Percentiles rank a stretch among this genome's conserved stretches.
Conservation (phyloP, 2,888 invertebrate species). For the Drosophila kuntzei region DNA sequence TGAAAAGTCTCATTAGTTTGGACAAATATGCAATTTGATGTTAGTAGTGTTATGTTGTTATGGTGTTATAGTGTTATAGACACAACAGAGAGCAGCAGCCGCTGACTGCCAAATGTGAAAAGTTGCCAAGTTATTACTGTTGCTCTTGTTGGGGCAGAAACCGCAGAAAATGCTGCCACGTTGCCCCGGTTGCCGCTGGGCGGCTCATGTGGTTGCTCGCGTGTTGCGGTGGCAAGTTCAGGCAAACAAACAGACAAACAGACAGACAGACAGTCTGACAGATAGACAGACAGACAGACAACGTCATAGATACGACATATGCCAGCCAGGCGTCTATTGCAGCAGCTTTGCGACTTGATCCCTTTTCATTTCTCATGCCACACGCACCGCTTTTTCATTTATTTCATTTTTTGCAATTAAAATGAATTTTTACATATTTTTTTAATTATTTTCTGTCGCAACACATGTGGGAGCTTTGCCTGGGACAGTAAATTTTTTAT, state of each 20-base stretch:
- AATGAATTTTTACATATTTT: slow-evolving; percentile 35
- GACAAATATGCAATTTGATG: slow-evolving; percentile 81
- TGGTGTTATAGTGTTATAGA: slow-evolving; percentile 35
- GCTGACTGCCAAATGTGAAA: slow-evolving; percentile 65
- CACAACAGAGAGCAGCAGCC: slow-evolving; percentile 18
- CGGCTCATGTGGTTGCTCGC: slow-evolving; percentile 51
- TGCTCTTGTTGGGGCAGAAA: slow-evolving; percentile 11
- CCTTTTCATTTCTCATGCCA: slow-evolving; percentile 75
- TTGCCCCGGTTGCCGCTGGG: slow-evolving; percentile 6
- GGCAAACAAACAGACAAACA: slow-evolving; percentile 31
- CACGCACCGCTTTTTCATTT: slow-evolving; percentile 60
- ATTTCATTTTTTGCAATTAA: slow-evolving; percentile 64
- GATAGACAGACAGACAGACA: slow-evolving; percentile 30
- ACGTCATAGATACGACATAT: slow-evolving; percentile 53
- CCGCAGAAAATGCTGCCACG: slow-evolving; percentile 47
- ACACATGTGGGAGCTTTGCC: neutral
- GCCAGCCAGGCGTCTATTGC: slow-evolving; percentile 51
- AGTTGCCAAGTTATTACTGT: slow-evolving; percentile 64
- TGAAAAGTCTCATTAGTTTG: slow-evolving; percentile 82
- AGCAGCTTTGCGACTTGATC: slow-evolving; percentile 66
- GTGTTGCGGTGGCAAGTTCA: slow-evolving; percentile 81
- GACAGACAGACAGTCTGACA: slow-evolving; percentile 6
- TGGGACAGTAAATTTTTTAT: slow-evolving; percentile 17
- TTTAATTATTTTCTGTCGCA: slow-evolving; percentile 13
- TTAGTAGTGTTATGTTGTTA: slow-evolving; percentile 43